Evolutionary conservation across 2,888 invertebrate genomes (phyloP).

Genomic region (Tanytarsus gracilentus): DNA sequence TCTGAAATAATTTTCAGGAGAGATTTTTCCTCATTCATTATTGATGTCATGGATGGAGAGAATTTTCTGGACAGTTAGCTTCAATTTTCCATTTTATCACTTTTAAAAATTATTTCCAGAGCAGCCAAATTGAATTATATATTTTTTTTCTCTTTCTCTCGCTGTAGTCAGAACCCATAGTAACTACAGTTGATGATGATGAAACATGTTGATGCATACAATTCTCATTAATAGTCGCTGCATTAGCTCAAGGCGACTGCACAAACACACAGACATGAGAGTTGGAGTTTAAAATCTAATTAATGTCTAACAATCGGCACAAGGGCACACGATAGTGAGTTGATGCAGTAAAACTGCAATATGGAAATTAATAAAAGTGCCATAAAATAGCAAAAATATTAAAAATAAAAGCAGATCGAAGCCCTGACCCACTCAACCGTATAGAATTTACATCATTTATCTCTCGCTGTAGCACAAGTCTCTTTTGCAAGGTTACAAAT

Average conservation of each 20-base stretch:
- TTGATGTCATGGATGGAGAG: too few relatives aligned
- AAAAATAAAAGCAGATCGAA: not conserved
- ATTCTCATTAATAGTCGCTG: not conserved
- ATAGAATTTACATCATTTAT: not conserved
- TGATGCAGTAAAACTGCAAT: not conserved
- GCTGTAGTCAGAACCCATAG: too few relatives aligned
- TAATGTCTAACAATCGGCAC: not conserved
- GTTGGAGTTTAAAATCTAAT: constrained; percentile 8
- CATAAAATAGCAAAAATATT: not conserved
- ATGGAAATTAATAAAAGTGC: not conserved
- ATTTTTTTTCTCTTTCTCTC: too few relatives aligned
- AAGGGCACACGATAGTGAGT: too few relatives aligned
- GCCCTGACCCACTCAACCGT: constrained; percentile 24
- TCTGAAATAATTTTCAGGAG: too few relatives aligned
- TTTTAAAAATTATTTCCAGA: too few relatives aligned
- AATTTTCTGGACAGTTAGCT: too few relatives aligned
- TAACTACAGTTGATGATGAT: too few relatives aligned
- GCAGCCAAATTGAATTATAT: too few relatives aligned
- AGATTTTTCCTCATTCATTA: too few relatives aligned
- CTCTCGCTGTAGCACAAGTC: not conserved
- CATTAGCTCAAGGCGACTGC: not conserved
- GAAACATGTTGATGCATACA: too few relatives aligned
- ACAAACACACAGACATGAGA: not conserved
- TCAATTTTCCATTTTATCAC: too few relatives aligned
- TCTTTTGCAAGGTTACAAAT: not conserved